Base-by-base conservation (phyloP, 2,113 vertebrate genomes). In the Charina bottae region DNA sequence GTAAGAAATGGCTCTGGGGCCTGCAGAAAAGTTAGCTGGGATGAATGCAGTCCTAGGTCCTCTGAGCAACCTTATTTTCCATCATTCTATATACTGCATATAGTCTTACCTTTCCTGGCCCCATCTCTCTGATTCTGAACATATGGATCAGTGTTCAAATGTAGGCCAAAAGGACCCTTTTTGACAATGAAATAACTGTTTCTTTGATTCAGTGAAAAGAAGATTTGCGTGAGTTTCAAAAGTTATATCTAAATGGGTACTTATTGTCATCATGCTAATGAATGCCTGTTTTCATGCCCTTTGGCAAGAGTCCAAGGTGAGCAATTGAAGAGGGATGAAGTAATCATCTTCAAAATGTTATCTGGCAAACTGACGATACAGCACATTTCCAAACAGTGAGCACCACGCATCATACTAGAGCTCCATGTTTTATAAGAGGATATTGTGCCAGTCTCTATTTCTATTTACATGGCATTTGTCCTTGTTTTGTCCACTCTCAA, bases 311-410 rank as follows among this genome's bases (percentile, higher is more conserved):
- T 37, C 94, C 93, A 94, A 92, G 94, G 90, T 93, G 94, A 96
- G 96, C 95, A 96, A 92, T 95, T 93, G 93, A 90, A 93, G 15
- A 90, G 88, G 19, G 93, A 88, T 97, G 97, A 97, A 91, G 92
- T 98, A 97, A 97, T 94, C 90, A 95, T 92, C 94, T 96, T 94
- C 90, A 95, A 96, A 98, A 97, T 96, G 95, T 89, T 96, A 94
- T 94, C 89, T 93, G 96, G 93, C 94, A 96, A 96, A 94, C 93
- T 95, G 92, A 94, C 91, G 2, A 95, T 24, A 0, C 93, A 96
- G 95, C 92, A 94, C 0, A 94, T 93, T 96, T 96, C 94, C 64
- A 91, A 95, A 68, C 89, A 94, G 92, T 72, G 85, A 93, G 83
- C 90, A 91, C 85, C 83, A 72, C 56, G 59, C 83, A 87, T 72